Conservation (phyloP, 2,113 vertebrate species). For the Crypturellus undulatus region DNA sequence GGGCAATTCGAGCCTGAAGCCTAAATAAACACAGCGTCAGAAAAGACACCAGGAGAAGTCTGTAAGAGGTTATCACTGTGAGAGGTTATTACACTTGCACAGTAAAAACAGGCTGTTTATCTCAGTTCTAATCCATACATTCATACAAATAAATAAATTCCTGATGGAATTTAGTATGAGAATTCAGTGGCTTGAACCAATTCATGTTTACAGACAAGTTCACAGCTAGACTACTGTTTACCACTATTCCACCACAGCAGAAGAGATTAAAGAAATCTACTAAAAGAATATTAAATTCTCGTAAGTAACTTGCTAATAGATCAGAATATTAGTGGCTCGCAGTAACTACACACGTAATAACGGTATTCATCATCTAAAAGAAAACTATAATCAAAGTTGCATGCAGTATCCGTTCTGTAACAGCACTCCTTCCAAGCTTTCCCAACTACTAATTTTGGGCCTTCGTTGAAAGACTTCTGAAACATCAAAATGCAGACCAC, state of each 20-base stretch:
- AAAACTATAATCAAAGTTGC: not conserved
- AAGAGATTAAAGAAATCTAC: not conserved
- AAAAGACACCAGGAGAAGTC: not conserved
- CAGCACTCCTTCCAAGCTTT: not conserved
- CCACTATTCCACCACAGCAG: not conserved
- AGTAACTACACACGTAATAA: not conserved
- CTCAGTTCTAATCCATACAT: not conserved
- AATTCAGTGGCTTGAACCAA: not conserved
- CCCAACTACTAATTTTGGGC: not conserved
- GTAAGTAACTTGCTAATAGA: not conserved
- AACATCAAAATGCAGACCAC: slow-evolving; percentile 18
- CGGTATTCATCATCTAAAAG: not conserved
- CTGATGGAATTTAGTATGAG: not conserved
- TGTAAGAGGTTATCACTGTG: not conserved
- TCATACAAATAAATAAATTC: not conserved
- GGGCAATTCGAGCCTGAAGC: slow-evolving; percentile 96
- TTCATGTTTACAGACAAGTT: not conserved
- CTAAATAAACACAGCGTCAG: slow-evolving; percentile 67
- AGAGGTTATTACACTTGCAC: not conserved
- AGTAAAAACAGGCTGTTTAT: not conserved
- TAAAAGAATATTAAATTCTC: not conserved
- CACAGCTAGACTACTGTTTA: not conserved
- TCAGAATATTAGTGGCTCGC: not conserved
- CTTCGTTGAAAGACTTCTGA: slow-evolving; percentile 3
- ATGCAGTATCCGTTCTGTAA: not conserved